Percentiles rank a stretch among this genome's conserved stretches.
Evolutionary conservation across 2,113 vertebrate genomes (phyloP).

Genomic region (Hemiscyllium ocellatum): DNA sequence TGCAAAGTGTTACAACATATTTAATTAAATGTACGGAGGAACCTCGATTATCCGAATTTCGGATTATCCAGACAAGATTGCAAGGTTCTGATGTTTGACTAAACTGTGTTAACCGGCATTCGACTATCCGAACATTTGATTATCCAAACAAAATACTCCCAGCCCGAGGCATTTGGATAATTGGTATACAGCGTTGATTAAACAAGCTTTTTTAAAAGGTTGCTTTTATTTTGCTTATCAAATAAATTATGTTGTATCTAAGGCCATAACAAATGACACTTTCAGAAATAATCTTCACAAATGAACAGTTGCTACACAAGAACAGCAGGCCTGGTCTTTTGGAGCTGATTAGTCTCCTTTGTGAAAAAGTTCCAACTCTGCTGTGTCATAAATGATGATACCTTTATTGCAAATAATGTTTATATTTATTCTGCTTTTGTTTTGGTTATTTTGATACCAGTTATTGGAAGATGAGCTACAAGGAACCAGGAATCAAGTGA

Average conservation of each 20-base stretch:
- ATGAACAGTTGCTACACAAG: neutral
- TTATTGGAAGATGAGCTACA: constrained; percentile 59
- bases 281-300: neutral
- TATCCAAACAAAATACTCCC: too few species aligned
- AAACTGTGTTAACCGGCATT: too few species aligned
- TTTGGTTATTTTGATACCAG: constrained; percentile 46
- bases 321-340: neutral
- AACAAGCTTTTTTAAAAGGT: neutral
- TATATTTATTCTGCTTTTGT: neutral
- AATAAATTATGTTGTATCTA: neutral
- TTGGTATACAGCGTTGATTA: neutral
- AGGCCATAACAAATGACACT: neutral
- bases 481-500: constrained; percentile 52
- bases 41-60: too few species aligned
- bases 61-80: too few species aligned
- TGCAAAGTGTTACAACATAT: constrained; percentile 9
- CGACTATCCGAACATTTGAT: too few species aligned
- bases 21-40: constrained; percentile 6
- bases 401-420: neutral
- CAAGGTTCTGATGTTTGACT: too few species aligned
- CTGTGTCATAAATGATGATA: neutral
- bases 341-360: neutral
- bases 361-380: neutral
- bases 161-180: too few species aligned
- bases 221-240: neutral